Evolutionary conservation across 1,140 invertebrate genomes (phyloP).

Genomic region (Meloidogyne floridensis): DNA sequence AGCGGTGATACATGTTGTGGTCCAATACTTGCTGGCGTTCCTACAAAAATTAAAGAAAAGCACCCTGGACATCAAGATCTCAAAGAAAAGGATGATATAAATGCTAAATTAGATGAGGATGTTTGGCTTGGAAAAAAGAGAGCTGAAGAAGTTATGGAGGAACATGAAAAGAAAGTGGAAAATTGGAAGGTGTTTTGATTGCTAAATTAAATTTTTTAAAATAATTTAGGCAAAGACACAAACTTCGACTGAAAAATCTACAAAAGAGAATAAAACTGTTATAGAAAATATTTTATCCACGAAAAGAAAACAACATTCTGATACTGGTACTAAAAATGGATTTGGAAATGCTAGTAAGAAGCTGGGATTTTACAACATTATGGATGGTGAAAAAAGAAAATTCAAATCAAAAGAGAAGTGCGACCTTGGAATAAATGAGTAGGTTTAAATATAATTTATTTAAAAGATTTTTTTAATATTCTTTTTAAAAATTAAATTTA

Average conservation of each 20-base stretch:
- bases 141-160: neutral
- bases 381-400: neutral
- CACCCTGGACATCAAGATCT: neutral
- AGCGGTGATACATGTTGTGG: neutral
- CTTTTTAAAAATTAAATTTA: neutral
- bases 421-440: neutral
- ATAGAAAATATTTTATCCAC: neutral
- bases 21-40: neutral
- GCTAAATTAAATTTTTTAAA: neutral
- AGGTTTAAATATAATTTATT: neutral
- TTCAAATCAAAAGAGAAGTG: neutral
- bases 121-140: constrained; percentile 1
- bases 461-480: too few relatives aligned
- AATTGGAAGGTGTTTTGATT: neutral
- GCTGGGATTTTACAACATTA: neutral
- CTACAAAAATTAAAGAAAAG: neutral
- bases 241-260: neutral
- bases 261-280: neutral
- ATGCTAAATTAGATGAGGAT: neutral
- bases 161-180: neutral
- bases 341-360: neutral
- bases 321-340: neutral
- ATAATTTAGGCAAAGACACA: constrained; percentile 6
- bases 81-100: neutral
- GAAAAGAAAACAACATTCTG: neutral